phyloP scores from a whole-genome alignment of 2,888 invertebrate species.

The Hedya salicella region DNA sequence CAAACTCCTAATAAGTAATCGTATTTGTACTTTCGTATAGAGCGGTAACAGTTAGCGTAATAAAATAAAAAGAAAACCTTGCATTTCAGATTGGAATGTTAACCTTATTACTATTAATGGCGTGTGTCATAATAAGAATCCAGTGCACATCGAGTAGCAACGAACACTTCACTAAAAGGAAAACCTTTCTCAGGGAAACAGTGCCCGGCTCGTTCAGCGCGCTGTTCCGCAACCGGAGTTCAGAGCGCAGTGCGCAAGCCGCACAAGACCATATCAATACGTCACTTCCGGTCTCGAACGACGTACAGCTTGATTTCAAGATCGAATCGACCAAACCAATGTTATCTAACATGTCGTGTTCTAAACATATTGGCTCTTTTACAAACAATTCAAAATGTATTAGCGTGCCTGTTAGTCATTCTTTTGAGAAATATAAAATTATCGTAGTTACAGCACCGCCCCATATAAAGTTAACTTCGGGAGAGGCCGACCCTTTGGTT shows the following conservation, averaged over 20 bases:
- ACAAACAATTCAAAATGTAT: conserved; percentile 52
- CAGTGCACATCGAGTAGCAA: neutral
- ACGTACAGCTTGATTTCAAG: neutral
- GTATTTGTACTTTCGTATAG: too few species aligned
- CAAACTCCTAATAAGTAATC: too few species aligned
- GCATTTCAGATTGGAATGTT: conserved; percentile 12
- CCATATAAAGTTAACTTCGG: conserved; percentile 56
- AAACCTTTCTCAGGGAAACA: neutral
- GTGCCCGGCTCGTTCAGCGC: conserved; percentile 1
- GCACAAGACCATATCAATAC: neutral
- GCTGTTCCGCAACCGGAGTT: neutral
- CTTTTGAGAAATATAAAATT: conserved; percentile 66
- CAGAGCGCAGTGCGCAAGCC: neutral
- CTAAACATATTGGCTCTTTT: neutral
- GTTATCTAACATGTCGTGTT: neutral
- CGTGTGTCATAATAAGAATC: neutral
- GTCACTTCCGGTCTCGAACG: neutral
- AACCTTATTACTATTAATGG: neutral
- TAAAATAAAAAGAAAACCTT: neutral
- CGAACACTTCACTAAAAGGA: neutral
- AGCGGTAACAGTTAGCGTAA: neutral
- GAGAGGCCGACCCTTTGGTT: conserved; percentile 55
- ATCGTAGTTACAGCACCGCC: conserved; percentile 72
- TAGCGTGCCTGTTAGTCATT: conserved; percentile 65
- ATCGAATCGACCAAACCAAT: conserved; percentile 9